These are phyloP conservation scores for Leguminivora glycinivorella DNA, from an alignment of 1,140 invertebrate species.

Conservation along the genomic window DNA sequence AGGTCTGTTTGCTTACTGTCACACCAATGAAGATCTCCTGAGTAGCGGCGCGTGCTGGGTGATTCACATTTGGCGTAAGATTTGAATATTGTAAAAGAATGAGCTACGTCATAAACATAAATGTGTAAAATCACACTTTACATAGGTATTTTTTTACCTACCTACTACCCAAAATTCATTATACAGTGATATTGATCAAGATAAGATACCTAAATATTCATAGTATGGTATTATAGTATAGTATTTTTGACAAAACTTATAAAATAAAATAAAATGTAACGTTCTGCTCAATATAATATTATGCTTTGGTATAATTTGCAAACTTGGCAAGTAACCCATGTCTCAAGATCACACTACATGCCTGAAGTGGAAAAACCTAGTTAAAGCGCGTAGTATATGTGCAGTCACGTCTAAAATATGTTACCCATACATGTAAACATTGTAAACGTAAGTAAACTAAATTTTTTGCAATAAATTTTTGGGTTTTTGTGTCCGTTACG, in stretches of 20 bases:
- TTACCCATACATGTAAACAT: no score
- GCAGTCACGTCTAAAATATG: background rate
- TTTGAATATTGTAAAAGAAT: background rate
- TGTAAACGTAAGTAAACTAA: no score
- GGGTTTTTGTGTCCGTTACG: no score
- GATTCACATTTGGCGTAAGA: slow-evolving; percentile 1
- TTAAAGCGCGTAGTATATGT: background rate
- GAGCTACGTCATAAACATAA: background rate
- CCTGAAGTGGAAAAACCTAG: background rate
- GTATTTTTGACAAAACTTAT: no score
- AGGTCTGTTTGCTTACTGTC: slow-evolving; percentile 5
- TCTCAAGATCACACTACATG: background rate
- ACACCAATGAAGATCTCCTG: background rate
- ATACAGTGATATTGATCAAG: no score
- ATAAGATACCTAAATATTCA: no score
- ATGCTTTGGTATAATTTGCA: background rate
- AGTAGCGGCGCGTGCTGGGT: background rate
- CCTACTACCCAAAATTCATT: no score
- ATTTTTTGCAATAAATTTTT: no score
- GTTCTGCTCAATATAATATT: no score
- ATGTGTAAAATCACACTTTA: background rate
- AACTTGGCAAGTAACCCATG: background rate
- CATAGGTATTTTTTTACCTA: no score
- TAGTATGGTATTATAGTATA: no score
- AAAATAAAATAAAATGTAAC: no score